Percentiles rank a stretch among this genome's conserved stretches.
Conservation (phyloP, 2,888 invertebrate genomes). For the Apodemia zela region DNA sequence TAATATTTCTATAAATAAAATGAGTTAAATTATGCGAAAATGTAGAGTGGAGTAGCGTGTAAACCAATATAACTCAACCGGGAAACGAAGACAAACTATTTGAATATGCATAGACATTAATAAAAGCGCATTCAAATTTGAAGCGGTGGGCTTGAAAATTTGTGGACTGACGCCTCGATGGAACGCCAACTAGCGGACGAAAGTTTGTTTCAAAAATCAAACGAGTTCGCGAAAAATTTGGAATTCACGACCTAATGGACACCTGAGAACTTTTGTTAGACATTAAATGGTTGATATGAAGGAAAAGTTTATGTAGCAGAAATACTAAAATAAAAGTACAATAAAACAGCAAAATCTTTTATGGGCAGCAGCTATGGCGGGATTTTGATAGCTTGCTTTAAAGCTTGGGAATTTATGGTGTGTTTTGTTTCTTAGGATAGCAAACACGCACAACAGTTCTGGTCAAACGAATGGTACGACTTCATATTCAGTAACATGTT, state of each 20-base stretch:
- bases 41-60: constrained; percentile 33
- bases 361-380: too few species aligned
- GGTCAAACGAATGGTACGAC: too few species aligned
- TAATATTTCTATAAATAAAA: constrained; percentile 1
- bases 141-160: constrained; percentile 40
- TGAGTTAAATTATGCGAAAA: constrained; percentile 15
- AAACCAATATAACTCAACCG: constrained; percentile 38
- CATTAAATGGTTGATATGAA: neutral
- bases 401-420: too few species aligned
- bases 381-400: too few species aligned
- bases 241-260: constrained; percentile 37
- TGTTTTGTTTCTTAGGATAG: too few species aligned
- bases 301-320: neutral
- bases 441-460: too few species aligned
- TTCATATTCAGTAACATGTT: too few species aligned
- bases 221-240: constrained; percentile 56
- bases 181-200: constrained; percentile 44
- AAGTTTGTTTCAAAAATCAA: constrained; percentile 70
- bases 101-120: constrained; percentile 64
- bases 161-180: constrained; percentile 48
- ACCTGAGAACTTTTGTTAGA: constrained; percentile 4
- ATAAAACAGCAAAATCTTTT: too few species aligned
- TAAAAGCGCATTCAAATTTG: constrained; percentile 54
- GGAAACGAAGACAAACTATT: constrained; percentile 52
- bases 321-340: neutral